phyloP scores from a whole-genome alignment of 2,888 invertebrate genomes.

The Tinea trinotella region DNA sequence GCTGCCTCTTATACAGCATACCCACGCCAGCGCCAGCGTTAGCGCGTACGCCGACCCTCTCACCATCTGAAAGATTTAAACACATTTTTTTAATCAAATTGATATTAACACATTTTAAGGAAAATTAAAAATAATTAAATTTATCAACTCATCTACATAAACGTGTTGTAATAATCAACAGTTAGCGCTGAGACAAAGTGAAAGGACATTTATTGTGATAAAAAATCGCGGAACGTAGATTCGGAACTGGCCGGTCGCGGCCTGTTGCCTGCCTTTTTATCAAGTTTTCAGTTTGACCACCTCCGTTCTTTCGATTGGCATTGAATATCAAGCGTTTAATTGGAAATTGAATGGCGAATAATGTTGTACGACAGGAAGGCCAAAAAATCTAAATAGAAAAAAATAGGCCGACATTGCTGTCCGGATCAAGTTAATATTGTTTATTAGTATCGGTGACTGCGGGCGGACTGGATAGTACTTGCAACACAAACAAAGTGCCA shows the following conservation, averaged over 20 bases:
- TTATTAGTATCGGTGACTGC: conserved; percentile 2
- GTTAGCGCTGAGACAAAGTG: conserved; percentile 42
- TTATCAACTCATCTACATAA: conserved; percentile 59
- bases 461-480: conserved; percentile 8
- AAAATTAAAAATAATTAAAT: neutral
- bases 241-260: conserved; percentile 58
- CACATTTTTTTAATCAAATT: conserved; percentile 1
- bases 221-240: conserved; percentile 53
- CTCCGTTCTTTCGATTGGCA: conserved; percentile 55
- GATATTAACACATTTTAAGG: neutral
- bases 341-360: conserved; percentile 67
- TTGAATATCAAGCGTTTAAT: conserved; percentile 69
- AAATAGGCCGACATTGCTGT: conserved; percentile 27
- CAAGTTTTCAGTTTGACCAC: conserved; percentile 53
- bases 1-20: conserved; percentile 48
- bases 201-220: conserved; percentile 58
- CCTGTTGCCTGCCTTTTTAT: conserved; percentile 62
- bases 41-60: conserved; percentile 68
- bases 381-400: conserved; percentile 46
- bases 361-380: conserved; percentile 35
- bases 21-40: conserved; percentile 62
- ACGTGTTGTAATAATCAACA: conserved; percentile 47
- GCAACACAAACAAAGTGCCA: conserved; percentile 11
- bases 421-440: conserved; percentile 4
- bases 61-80: conserved; percentile 69